Percentiles rank a stretch among this genome's conserved stretches.
Conservation (phyloP, 1,140 invertebrate species). For the Drosophila kikkawai region DNA sequence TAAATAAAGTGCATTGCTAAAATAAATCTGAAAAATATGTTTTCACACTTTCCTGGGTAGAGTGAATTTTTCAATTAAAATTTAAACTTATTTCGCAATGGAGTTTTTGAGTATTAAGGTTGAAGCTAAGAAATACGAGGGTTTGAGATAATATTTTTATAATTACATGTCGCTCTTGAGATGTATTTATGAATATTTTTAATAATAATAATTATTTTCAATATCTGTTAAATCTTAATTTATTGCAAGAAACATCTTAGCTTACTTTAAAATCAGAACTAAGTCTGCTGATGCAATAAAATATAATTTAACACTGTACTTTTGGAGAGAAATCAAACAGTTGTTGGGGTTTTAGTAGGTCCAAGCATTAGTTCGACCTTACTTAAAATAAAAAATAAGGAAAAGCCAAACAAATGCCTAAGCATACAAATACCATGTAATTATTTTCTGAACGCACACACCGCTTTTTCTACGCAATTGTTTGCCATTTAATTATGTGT, state of each 20-base stretch:
- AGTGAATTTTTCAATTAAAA: conserved; percentile 36
- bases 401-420: conserved; percentile 19
- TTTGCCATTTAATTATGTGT: conserved; percentile 69
- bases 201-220: neutral
- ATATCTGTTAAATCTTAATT: neutral
- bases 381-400: conserved; percentile 3
- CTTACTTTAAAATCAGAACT: conserved; percentile 8
- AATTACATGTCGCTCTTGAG: neutral
- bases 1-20: conserved; percentile 28
- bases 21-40: conserved; percentile 38
- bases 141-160: neutral
- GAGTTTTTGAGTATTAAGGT: neutral
- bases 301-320: neutral
- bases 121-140: neutral
- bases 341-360: conserved; percentile 1
- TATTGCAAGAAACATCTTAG: conserved; percentile 18
- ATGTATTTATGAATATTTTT: neutral
- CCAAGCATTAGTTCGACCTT: conserved; percentile 36
- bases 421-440: conserved; percentile 18
- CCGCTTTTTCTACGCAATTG: conserved; percentile 29
- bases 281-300: conserved; percentile 36
- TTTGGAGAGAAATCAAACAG: too few species aligned
- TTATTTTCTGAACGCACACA: conserved; percentile 13
- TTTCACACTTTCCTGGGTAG: conserved; percentile 2
- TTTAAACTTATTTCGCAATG: neutral